Base-by-base conservation (phyloP, 2,113 vertebrate species). In the Plecotus auritus region DNA sequence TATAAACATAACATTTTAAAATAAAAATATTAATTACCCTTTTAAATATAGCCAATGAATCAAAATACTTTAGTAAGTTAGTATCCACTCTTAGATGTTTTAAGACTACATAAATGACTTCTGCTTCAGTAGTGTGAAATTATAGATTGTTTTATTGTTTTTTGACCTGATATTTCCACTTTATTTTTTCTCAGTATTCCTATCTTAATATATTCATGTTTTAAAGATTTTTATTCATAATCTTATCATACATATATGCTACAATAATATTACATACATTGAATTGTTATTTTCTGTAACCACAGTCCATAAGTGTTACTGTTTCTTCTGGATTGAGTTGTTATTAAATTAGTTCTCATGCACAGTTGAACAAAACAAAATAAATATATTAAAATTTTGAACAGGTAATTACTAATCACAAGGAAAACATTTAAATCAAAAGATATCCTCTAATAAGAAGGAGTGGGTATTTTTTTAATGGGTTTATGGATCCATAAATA, bases 351-450 rank as follows among this genome's bases (percentile, higher is more conserved):
- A 77, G 4, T 85, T 91, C 47, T 93, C 45, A 72, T 42, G 18
- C 1, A 45, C 7, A 88, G 22, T 56, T 82, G n/a, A 54, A 90
- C 17, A 73, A 95, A 93, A 61, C 37, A 78, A 87, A 80, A 74
- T 91, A 76, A 70, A 76, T 61, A 18, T 10, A 72, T 61, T 92
- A 56, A 94, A 88, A 73, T 96, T 32, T 40, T 90, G 32, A 87
- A 66, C 16, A 54, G 5, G 73, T 93, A n/a, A 85, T 67, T 77
- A 70, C 49, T 77, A 82, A 82, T 66, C 28, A 78, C 4, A 87
- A 51, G 61, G 42, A 86, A 14, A 35, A 78, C 70, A 49, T 9
- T 37, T 83, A 83, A 70, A 72, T 66, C 20, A n/a, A 92, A 84
- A 85, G 74, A 47, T 28, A 76, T 49, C 6, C 14, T 23, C 88